Evolutionary conservation across 2,888 invertebrate species (phyloP).

Genomic region (Drosophila testacea): DNA sequence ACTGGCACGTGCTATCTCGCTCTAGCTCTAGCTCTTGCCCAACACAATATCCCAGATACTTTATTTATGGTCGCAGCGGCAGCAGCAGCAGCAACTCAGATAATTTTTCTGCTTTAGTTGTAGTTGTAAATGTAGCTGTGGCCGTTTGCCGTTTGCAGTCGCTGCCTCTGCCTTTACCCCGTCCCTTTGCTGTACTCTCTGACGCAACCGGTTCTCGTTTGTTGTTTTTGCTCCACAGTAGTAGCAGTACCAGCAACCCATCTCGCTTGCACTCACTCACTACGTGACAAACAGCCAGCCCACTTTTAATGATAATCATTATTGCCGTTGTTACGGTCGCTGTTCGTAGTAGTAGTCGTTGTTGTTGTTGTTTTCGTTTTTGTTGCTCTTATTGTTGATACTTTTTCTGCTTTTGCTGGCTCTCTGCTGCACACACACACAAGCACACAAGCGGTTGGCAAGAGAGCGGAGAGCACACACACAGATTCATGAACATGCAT

Average conservation of each 20-base stretch:
- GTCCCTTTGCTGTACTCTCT: constrained; percentile 19
- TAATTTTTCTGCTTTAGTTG: constrained; percentile 61
- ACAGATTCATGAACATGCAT: constrained; percentile 14
- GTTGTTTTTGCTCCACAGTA: constrained; percentile 8
- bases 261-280: constrained; percentile 49
- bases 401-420: constrained; percentile 53
- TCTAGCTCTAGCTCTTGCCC: constrained; percentile 41
- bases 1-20: constrained; percentile 53
- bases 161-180: constrained; percentile 8
- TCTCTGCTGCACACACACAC: constrained; percentile 33
- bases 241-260: constrained; percentile 30
- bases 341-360: constrained; percentile 57
- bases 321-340: constrained; percentile 81
- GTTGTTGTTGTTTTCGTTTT: constrained; percentile 40
- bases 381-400: constrained; percentile 39
- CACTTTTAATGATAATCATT: constrained; percentile 83
- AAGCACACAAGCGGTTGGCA: constrained; percentile 2
- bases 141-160: constrained; percentile 14
- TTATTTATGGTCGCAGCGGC: constrained; percentile 80
- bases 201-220: constrained; percentile 70
- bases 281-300: constrained; percentile 76
- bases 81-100: constrained; percentile 59
- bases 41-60: constrained; percentile 73
- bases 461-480: constrained; percentile 5
- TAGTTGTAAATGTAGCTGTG: constrained; percentile 38